Evolutionary conservation across 2,888 invertebrate genomes (phyloP), one percentile per base, ranked within the genome.

Genomic region (Dynastes grantii): DNA sequence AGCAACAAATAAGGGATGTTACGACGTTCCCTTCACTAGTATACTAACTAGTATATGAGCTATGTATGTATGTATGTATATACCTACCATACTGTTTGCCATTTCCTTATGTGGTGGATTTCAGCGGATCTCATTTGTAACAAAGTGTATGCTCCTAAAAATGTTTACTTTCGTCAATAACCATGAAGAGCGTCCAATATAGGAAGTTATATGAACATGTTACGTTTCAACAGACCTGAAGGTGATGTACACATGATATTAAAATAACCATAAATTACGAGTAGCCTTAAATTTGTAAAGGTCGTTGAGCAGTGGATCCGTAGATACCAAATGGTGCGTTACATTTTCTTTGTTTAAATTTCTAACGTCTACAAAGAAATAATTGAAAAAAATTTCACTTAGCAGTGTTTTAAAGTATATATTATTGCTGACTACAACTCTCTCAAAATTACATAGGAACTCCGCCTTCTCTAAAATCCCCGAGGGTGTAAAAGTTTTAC

Each of bases 401-500:
- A 8, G 11, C 45, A 11, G 11, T 45, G 45, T 45, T 45, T 8
- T 8, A 45, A 8, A 5, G 37, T 71, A 71, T 37, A 55, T 71
- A 65, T 65, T 65, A 40, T 65, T 65, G 65, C 40, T 65, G 65
- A 65, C 40, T 65, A 40, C 37, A 65, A 32, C 65, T 40, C 9
- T 16, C 8, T 16, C 16, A n/a, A 37, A 65, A 65, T n/a, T 65
- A 65, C 65, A 11, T 45, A 1, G 45, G 11, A 2, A n/a, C 11
- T n/a, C 32, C 37, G 5, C 65, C 2, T 40, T 65, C 16, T 37
- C 13, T 65, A 65, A 64, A 65, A 65, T 65, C 45, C 65, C 16
- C 40, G 8, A 40, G 65, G 65, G 16, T 37, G 13, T 40, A n/a
- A 65, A 65, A 65, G 40, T 65, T 65, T 65, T 37, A 16, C 5